phyloP scores from a whole-genome alignment of 2,888 invertebrate species.

The Eupsilia transversa region DNA sequence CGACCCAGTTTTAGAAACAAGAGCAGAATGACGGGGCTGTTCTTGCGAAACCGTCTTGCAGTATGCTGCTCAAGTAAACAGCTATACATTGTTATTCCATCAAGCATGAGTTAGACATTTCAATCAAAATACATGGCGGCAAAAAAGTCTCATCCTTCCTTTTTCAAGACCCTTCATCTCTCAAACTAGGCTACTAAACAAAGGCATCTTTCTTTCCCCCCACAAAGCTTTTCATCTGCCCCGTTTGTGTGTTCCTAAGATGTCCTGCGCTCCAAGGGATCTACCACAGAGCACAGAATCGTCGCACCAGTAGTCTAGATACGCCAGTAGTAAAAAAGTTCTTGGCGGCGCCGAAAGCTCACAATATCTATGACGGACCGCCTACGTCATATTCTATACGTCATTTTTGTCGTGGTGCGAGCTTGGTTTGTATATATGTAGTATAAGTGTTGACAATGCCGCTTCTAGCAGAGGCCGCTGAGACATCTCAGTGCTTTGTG shows the following conservation, averaged over 20 bases:
- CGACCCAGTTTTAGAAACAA: not conserved
- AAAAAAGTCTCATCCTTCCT: not conserved
- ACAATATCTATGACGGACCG: not conserved
- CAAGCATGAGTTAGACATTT: not conserved
- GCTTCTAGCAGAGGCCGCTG: not conserved
- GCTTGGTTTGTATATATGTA: not conserved
- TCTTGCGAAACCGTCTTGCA: not conserved
- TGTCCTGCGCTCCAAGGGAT: conserved; percentile 70
- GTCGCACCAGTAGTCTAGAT: not conserved
- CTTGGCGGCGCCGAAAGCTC: not conserved
- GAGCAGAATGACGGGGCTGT: no score
- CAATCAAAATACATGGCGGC: not conserved
- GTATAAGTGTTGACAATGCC: not conserved
- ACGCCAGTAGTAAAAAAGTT: not conserved
- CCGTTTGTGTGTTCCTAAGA: conserved; percentile 62
- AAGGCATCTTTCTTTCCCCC: conserved; percentile 47
- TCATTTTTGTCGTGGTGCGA: no score
- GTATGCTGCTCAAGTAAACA: not conserved
- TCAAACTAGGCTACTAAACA: conserved; percentile 51
- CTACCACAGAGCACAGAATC: conserved; percentile 6
- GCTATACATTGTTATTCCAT: not conserved
- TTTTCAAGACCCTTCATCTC: conserved; percentile 5
- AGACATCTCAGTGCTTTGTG: not conserved
- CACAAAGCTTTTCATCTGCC: conserved; percentile 60
- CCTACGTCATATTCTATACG: not conserved